Conservation (phyloP, 2,113 vertebrate species). For the Phyllostomus discolor region DNA sequence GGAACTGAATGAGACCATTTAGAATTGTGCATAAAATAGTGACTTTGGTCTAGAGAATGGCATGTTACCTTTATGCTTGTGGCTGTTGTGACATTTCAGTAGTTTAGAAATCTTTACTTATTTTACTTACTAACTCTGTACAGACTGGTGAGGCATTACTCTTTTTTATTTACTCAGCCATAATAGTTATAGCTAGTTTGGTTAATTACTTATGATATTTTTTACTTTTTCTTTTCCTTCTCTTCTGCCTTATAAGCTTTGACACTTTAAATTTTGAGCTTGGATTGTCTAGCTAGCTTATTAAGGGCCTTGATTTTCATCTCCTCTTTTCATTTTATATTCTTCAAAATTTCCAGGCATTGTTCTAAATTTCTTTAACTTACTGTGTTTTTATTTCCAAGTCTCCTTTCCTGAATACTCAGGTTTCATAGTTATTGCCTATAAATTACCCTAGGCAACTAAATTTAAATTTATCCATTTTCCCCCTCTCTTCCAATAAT, state of each 20-base stretch:
- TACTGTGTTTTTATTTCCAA: neutral
- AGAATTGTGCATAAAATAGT: neutral
- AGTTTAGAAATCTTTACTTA: neutral
- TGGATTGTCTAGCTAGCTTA: neutral
- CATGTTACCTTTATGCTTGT: neutral
- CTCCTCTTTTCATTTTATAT: conserved; percentile 20
- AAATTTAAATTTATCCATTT: neutral
- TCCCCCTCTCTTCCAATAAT: rapidly evolving
- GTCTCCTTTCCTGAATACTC: neutral
- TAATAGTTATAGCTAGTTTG: neutral
- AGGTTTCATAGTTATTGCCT: neutral
- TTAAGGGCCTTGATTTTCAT: neutral
- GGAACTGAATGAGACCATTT: conserved; percentile 6
- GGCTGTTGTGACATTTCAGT: neutral
- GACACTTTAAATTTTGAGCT: neutral
- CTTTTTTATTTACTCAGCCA: neutral
- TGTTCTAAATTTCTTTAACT: neutral
- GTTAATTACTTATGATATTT: neutral
- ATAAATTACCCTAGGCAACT: neutral
- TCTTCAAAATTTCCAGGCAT: neutral
- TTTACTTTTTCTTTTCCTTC: neutral
- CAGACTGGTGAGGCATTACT: neutral
- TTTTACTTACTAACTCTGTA: neutral
- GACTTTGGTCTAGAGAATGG: neutral
- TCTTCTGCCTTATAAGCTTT: neutral